Evolutionary conservation across 2,797 vertebrate species (phyloP).

Genomic region (Trematomus bernacchii): DNA sequence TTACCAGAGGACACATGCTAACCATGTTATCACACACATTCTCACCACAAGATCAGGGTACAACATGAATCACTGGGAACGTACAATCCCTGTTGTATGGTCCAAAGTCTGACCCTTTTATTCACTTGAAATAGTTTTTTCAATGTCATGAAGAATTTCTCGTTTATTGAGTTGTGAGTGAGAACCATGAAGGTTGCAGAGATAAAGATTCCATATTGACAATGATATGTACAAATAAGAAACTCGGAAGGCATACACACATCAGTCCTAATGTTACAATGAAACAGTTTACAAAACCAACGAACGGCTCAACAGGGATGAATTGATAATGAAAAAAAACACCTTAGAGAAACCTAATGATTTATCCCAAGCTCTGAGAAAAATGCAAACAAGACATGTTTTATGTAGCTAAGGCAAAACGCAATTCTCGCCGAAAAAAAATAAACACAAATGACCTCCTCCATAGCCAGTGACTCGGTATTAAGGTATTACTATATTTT

Average conservation of each 20-base stretch:
- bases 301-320: conserved; percentile 58
- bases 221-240: conserved; percentile 56
- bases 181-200: conserved; percentile 32
- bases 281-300: conserved; percentile 61
- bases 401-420: conserved; percentile 2
- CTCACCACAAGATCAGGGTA: conserved; percentile 53
- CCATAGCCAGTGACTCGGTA: not conserved
- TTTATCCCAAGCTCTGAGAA: conserved; percentile 57
- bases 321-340: conserved; percentile 67
- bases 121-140: conserved; percentile 20
- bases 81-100: conserved; percentile 32
- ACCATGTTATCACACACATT: conserved; percentile 57
- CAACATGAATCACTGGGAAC: conserved; percentile 45
- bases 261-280: conserved; percentile 51
- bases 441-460: conserved; percentile 14
- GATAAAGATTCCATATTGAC: conserved; percentile 22
- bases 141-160: conserved; percentile 34
- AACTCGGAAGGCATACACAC: conserved; percentile 43
- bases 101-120: conserved; percentile 31
- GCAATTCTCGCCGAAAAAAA: not conserved
- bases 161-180: not conserved
- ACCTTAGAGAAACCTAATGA: conserved; percentile 56
- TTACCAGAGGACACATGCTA: conserved; percentile 66
- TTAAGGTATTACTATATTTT: not conserved
- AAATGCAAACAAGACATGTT: conserved; percentile 41